These are phyloP conservation scores for Lapara coniferarum DNA, from an alignment of 2,888 invertebrate genomes.

Conservation along the genomic window DNA sequence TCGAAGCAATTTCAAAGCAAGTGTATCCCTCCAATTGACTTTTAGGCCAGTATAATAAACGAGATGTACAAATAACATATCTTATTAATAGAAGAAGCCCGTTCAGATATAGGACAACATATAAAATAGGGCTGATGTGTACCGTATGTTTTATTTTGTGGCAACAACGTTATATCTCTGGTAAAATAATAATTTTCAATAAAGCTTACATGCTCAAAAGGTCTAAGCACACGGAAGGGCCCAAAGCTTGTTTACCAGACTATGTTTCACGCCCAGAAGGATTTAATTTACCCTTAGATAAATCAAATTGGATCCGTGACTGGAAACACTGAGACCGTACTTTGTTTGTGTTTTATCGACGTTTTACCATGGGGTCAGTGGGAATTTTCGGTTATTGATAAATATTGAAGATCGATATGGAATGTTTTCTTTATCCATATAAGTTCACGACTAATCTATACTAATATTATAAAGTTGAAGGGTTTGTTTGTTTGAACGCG, in stretches of 20 bases:
- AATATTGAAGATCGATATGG: neutral
- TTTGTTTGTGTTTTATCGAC: conserved; percentile 21
- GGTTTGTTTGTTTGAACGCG: too few relatives aligned
- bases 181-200: neutral
- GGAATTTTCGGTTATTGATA: neutral
- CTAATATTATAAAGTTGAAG: neutral
- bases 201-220: neutral
- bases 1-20: too few relatives aligned
- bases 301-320: conserved; percentile 51
- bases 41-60: too few relatives aligned
- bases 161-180: too few relatives aligned
- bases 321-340: conserved; percentile 36
- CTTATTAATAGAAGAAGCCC: too few relatives aligned
- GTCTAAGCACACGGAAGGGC: neutral
- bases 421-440: too few relatives aligned
- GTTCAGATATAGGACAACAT: too few relatives aligned
- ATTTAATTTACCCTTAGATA: conserved; percentile 49
- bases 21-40: too few relatives aligned
- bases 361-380: conserved; percentile 1
- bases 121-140: too few relatives aligned
- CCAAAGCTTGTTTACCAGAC: conserved; percentile 36
- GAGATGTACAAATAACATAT: too few relatives aligned
- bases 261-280: conserved; percentile 35
- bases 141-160: too few relatives aligned
- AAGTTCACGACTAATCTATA: neutral